Evolutionary conservation across 2,113 vertebrate species (phyloP).

Genomic region (Orthonyx spaldingii): DNA sequence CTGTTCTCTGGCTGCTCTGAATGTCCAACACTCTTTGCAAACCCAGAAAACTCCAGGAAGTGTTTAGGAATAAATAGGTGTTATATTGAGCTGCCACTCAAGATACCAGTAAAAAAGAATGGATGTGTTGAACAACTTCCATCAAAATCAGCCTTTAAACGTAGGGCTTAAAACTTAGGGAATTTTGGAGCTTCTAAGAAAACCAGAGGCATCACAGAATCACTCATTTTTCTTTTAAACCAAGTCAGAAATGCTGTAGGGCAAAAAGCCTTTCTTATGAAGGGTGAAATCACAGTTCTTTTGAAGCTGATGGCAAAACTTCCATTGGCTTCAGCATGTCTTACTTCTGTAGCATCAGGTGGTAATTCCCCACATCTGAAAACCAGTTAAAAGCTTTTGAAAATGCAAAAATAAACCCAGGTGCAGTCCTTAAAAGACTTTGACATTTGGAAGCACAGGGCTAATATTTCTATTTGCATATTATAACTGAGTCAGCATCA

Average conservation of each 20-base stretch:
- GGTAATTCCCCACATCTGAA: background rate
- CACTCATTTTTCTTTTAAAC: background rate
- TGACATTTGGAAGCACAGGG: background rate
- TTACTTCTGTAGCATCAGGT: background rate
- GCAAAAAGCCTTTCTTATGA: background rate
- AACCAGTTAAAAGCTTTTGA: background rate
- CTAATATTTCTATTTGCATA: background rate
- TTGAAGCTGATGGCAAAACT: background rate
- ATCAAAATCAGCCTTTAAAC: background rate
- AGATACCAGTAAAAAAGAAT: background rate
- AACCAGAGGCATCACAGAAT: background rate
- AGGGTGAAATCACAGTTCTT: background rate
- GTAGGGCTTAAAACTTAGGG: background rate
- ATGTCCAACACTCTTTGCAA: background rate
- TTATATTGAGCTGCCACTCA: background rate
- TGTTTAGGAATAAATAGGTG: background rate
- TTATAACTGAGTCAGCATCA: background rate
- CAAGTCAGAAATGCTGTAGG: background rate
- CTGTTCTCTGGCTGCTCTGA: constrained; percentile 5
- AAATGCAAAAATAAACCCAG: background rate
- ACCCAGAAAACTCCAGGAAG: background rate
- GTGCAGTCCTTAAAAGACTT: background rate
- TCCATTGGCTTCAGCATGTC: background rate
- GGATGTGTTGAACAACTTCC: background rate
- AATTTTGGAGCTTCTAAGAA: background rate